These are phyloP conservation scores for Tiliqua scincoides DNA, from an alignment of 2,113 vertebrate species.

Conservation along the genomic window DNA sequence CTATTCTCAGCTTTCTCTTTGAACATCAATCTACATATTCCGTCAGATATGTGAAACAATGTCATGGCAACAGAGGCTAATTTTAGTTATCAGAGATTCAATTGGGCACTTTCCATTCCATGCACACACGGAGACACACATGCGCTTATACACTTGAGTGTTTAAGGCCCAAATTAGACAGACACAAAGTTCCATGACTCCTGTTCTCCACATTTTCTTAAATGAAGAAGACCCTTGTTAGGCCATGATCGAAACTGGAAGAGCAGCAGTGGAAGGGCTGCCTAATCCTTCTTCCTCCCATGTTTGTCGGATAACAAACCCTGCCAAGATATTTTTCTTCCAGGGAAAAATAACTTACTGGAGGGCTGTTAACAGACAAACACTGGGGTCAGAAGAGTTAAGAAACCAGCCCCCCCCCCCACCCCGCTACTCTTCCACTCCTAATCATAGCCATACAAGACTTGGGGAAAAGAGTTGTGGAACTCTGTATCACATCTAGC, in stretches of 20 bases:
- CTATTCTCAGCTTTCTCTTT: neutral
- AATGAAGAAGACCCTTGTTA: neutral
- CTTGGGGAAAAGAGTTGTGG: neutral
- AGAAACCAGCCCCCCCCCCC: neutral
- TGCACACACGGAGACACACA: neutral
- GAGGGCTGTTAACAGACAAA: neutral
- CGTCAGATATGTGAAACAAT: neutral
- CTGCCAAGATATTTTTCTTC: neutral
- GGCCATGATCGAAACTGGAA: neutral
- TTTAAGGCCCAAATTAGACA: neutral
- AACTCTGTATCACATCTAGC: neutral
- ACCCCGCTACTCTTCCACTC: neutral
- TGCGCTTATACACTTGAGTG: too few relatives aligned
- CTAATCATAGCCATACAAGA: neutral
- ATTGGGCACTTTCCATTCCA: neutral
- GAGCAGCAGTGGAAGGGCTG: neutral
- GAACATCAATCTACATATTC: neutral
- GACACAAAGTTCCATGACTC: neutral
- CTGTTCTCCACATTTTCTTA: neutral
- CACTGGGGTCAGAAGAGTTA: neutral
- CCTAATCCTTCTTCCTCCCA: too few relatives aligned
- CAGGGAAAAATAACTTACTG: neutral
- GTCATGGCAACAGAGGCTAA: neutral
- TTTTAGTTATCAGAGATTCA: neutral
- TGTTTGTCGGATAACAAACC: neutral